A percentile compares a stretch with the other conserved stretches of the same genome.
These are phyloP conservation scores for Meandrusa payeni DNA, from an alignment of 2,888 invertebrate species.

Conservation along the genomic window DNA sequence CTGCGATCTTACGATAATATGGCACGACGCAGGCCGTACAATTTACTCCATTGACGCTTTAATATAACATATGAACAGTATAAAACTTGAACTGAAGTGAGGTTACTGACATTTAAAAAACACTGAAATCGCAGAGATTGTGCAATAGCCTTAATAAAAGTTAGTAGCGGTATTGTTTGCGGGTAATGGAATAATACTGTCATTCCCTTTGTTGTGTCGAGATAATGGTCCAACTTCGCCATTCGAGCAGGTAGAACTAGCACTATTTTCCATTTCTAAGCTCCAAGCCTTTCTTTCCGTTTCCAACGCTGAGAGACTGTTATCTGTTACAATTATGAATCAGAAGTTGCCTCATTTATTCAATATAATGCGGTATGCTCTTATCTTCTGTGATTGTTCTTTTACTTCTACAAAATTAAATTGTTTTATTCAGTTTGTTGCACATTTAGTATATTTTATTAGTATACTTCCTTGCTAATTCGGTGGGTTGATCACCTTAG, in stretches of 20 bases:
- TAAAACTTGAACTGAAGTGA: neutral
- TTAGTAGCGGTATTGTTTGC: conserved; percentile 20
- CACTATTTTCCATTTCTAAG: conserved; percentile 23
- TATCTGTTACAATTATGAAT: conserved; percentile 20
- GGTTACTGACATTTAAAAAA: conserved; percentile 13
- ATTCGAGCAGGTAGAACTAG: conserved; percentile 21
- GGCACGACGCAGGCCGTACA: too few species aligned
- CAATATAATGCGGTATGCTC: neutral
- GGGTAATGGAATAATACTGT: conserved; percentile 24
- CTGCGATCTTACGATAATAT: too few species aligned
- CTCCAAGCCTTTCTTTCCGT: conserved; percentile 17
- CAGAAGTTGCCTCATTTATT: conserved; percentile 16
- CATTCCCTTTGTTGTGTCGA: conserved; percentile 24
- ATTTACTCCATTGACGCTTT: too few species aligned
- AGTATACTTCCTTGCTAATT: too few species aligned
- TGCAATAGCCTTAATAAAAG: conserved; percentile 21
- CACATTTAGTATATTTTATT: too few species aligned
- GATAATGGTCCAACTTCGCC: conserved; percentile 23
- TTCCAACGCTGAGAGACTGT: conserved; percentile 12
- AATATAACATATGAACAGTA: neutral
- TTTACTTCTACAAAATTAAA: too few species aligned
- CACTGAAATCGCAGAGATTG: conserved; percentile 5
- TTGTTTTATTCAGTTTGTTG: too few species aligned
- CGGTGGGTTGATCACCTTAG: too few species aligned
- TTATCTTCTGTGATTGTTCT: conserved; percentile 4